Evolutionary conservation across 2,797 vertebrate genomes (phyloP).

Genomic region (Dicrostonyx torquatus): DNA sequence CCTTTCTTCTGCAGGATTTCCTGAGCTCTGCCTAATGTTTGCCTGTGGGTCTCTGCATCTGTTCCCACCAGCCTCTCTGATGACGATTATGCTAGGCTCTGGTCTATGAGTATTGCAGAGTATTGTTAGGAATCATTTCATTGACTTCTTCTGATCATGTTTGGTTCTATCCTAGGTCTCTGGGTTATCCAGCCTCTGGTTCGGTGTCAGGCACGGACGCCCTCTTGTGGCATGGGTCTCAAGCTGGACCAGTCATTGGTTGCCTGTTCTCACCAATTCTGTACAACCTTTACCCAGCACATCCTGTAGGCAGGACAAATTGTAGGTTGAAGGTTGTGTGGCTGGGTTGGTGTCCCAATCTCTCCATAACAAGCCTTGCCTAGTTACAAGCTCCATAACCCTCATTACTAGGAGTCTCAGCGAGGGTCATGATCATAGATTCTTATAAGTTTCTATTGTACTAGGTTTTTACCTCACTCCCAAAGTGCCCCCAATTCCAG

Average conservation of each 20-base stretch:
- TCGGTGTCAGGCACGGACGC: neutral
- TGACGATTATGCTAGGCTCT: neutral
- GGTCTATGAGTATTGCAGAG: neutral
- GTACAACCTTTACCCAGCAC: neutral
- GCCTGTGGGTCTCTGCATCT: neutral
- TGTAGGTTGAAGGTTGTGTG: neutral
- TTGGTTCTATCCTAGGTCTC: neutral
- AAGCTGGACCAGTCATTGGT: neutral
- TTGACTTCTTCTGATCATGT: neutral
- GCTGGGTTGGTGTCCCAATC: neutral
- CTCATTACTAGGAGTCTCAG: neutral
- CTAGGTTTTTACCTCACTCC: neutral
- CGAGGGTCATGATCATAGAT: neutral
- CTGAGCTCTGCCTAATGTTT: neutral
- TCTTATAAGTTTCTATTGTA: neutral
- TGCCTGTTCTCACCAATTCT: neutral
- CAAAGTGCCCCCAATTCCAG: neutral
- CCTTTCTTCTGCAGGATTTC: neutral
- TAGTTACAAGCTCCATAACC: neutral
- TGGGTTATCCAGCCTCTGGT: neutral
- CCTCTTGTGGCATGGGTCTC: neutral
- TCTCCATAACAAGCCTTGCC: neutral
- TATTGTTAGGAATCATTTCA: neutral
- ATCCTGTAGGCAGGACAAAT: neutral
- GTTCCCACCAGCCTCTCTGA: neutral